These are phyloP conservation scores for Ochotona princeps DNA, from an alignment of 2,113 vertebrate genomes.

Conservation along the genomic window DNA sequence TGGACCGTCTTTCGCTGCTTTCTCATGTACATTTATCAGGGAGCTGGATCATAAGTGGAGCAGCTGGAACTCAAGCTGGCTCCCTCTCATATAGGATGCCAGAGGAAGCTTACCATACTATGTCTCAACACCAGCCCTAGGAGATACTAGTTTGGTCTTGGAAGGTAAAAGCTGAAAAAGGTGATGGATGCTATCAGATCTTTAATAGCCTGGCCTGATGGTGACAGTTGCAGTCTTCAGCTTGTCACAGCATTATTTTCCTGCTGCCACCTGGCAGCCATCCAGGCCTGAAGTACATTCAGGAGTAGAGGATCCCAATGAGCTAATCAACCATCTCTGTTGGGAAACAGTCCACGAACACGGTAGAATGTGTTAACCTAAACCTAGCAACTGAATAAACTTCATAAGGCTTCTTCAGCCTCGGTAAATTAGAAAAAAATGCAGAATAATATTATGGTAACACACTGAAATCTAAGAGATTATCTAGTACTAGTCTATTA, in stretches of 20 bases:
- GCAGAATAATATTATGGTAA: background rate
- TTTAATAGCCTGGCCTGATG: constrained; percentile 9
- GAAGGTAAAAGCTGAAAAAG: background rate
- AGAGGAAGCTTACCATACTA: too few species aligned
- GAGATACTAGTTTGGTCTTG: background rate
- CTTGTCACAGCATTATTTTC: background rate
- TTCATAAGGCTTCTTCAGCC: constrained; percentile 1
- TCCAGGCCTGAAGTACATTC: background rate
- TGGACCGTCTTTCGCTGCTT: too few species aligned
- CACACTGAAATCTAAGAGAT: background rate
- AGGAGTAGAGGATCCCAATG: background rate
- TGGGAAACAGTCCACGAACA: background rate
- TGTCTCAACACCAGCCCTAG: background rate
- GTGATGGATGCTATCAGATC: background rate
- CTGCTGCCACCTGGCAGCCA: constrained; percentile 15
- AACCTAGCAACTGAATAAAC: background rate
- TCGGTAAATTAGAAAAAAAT: background rate
- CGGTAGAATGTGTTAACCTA: background rate
- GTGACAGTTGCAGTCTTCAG: background rate
- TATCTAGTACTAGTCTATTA: background rate
- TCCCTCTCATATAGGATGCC: too few species aligned
- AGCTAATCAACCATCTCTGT: constrained; percentile 17
- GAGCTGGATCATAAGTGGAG: too few species aligned
- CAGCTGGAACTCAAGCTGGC: too few species aligned
- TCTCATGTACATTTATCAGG: too few species aligned